Base-by-base conservation (phyloP, 2,888 invertebrate species). In the Eueremaeus valkanovi region DNA sequence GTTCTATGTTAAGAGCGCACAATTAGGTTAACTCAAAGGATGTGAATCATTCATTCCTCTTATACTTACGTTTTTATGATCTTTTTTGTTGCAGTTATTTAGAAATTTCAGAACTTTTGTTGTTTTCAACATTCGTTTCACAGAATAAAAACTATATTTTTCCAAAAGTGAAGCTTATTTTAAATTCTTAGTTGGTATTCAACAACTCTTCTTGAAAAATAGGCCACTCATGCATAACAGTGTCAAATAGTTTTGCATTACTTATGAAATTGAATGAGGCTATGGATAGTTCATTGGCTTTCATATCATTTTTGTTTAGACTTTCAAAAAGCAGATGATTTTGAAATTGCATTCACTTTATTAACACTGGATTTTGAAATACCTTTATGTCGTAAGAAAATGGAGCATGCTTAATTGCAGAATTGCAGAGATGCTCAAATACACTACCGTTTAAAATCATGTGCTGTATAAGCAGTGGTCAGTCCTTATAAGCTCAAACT, bases 221-320 rank as follows among this genome's bases (percentile, higher is more conserved):
- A 61, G 61, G 61, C 29, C 61, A 61, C 2, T 31, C 61, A 61
- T 61, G 61, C 61, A 61, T 31, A 61, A 16, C 61, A 61, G 29
- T 27, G 18, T 6, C 11, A 29, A 61, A 31, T 45, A 16, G 16
- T 45, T 45, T 45, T 45, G 45, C 45, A n/a, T 45, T 45, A 8
- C 36, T 5, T 36, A 8, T 11, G 11, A 36, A 36, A 8, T 11
- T 36, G 11, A 45, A 45, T 45, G 3, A 45, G 45, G 45, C 16
- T 45, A 16, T 45, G 36, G 45, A 45, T 45, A 45, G 18, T 45
- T n/a, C n/a, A n/a, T n/a, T n/a, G n/a, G n/a, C n/a, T n/a, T n/a
- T n/a, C n/a, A n/a, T n/a, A n/a, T n/a, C n/a, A n/a, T n/a, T n/a
- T n/a, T n/a, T n/a, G n/a, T n/a, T n/a, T n/a, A n/a, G n/a, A n/a